Percentiles rank a stretch among this genome's conserved stretches.
These are phyloP conservation scores for Cyrtonyx montezumae DNA, from an alignment of 2,113 vertebrate species.

Conservation along the genomic window DNA sequence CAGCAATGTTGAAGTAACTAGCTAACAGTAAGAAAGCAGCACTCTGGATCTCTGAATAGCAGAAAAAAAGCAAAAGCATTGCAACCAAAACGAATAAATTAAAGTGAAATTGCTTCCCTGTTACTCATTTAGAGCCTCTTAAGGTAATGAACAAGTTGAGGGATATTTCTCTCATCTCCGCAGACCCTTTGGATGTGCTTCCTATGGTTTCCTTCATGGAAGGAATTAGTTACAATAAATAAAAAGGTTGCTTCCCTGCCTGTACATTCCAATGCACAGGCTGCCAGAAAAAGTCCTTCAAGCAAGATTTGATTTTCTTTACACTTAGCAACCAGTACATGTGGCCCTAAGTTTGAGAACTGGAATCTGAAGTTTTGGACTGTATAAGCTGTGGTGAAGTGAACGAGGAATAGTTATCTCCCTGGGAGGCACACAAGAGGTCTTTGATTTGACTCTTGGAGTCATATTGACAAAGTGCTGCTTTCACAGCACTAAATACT, in stretches of 20 bases:
- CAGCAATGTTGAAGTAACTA: not conserved
- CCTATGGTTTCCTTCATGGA: not conserved
- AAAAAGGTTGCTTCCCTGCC: not conserved
- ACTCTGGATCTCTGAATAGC: not conserved
- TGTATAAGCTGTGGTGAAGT: not conserved
- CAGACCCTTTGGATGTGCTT: not conserved
- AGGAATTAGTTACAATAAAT: not conserved
- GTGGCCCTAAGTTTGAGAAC: not conserved
- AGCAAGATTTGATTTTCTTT: not conserved
- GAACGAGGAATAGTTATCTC: not conserved
- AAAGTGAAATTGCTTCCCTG: not conserved
- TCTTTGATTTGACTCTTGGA: not conserved
- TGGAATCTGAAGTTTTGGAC: not conserved
- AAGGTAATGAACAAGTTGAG: not conserved
- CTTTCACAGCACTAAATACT: not conserved
- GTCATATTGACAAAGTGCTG: not conserved
- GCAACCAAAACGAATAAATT: not conserved
- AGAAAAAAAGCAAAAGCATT: not conserved
- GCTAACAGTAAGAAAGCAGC: not conserved
- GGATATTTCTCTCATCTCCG: not conserved
- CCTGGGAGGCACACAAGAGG: not conserved
- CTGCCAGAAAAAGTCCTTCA: not conserved
- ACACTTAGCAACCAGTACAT: not conserved
- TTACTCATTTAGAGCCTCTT: not conserved
- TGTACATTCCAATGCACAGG: not conserved